Percentiles rank a stretch among this genome's conserved stretches.
Evolutionary conservation across 2,888 invertebrate species (phyloP).

Genomic region (Eupithecia tripunctaria): DNA sequence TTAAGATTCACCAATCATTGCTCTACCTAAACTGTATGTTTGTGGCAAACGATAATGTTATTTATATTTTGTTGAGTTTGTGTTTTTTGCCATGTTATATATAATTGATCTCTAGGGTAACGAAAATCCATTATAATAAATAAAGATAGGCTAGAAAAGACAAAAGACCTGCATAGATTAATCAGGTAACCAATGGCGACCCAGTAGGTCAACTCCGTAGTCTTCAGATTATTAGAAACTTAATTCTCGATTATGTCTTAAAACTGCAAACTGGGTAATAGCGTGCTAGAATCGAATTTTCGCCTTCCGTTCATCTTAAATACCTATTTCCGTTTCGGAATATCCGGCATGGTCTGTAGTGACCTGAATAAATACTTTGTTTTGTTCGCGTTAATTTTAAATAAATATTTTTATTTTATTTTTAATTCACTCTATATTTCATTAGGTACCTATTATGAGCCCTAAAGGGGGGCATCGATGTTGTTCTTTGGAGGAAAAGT

Average conservation of each 20-base stretch:
- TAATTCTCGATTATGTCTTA: conserved; percentile 1
- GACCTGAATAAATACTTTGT: conserved; percentile 48
- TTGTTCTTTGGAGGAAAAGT: not conserved
- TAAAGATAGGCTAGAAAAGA: not conserved
- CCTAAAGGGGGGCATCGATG: not conserved
- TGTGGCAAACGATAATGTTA: too few species aligned
- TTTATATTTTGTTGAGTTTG: too few species aligned
- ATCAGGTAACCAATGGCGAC: not conserved
- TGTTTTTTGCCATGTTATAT: too few species aligned
- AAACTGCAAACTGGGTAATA: conserved; percentile 38
- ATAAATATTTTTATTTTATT: not conserved
- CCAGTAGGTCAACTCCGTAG: not conserved
- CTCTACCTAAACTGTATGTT: not conserved
- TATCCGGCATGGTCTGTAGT: conserved; percentile 51
- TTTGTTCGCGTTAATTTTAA: not conserved
- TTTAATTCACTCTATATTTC: not conserved
- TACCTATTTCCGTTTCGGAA: conserved; percentile 58
- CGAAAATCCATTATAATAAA: too few species aligned
- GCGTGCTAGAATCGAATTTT: conserved; percentile 67
- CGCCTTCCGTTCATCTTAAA: conserved; percentile 73
- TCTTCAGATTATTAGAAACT: conserved; percentile 15
- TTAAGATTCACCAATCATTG: not conserved
- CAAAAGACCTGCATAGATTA: not conserved
- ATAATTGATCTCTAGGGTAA: too few species aligned
- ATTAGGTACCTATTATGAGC: not conserved